Percentiles rank a stretch among this genome's conserved stretches.
phyloP scores from a whole-genome alignment of 2,888 invertebrate species.

The Arctia plantaginis region DNA sequence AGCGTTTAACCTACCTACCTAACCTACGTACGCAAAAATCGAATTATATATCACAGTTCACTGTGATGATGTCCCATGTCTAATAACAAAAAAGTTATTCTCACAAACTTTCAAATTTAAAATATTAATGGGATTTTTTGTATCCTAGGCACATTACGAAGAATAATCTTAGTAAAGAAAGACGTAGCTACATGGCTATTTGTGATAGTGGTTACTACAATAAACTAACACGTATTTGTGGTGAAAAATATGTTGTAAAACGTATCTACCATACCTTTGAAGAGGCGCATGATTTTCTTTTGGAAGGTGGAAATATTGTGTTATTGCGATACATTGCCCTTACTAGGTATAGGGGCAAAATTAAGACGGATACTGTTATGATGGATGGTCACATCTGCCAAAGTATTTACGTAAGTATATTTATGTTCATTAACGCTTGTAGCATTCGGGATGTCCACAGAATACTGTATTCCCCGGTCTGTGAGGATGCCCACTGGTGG shows the following conservation, averaged over 20 bases:
- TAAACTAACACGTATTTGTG: constrained; percentile 81
- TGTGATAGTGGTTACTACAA: constrained; percentile 86
- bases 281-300: constrained; percentile 81
- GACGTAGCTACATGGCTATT: constrained; percentile 84
- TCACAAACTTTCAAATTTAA: not conserved
- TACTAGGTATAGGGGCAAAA: constrained; percentile 80
- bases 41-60: too few relatives aligned
- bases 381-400: constrained; percentile 87
- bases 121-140: not conserved
- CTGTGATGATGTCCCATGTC: too few relatives aligned
- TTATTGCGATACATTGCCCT: constrained; percentile 87
- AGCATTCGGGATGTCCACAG: not conserved
- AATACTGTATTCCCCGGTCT: too few relatives aligned
- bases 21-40: too few relatives aligned
- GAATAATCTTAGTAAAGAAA: constrained; percentile 78
- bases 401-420: constrained; percentile 87
- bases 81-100: too few relatives aligned
- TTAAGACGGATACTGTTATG: constrained; percentile 85
- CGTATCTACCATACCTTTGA: constrained; percentile 83
- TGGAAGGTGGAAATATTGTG: constrained; percentile 88
- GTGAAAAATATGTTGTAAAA: constrained; percentile 75
- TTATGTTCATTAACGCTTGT: not conserved
- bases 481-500: not conserved
- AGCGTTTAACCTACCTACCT: too few relatives aligned
- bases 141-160: constrained; percentile 75